Conservation (phyloP, 1,140 invertebrate species). For the Megalopta genalis region DNA sequence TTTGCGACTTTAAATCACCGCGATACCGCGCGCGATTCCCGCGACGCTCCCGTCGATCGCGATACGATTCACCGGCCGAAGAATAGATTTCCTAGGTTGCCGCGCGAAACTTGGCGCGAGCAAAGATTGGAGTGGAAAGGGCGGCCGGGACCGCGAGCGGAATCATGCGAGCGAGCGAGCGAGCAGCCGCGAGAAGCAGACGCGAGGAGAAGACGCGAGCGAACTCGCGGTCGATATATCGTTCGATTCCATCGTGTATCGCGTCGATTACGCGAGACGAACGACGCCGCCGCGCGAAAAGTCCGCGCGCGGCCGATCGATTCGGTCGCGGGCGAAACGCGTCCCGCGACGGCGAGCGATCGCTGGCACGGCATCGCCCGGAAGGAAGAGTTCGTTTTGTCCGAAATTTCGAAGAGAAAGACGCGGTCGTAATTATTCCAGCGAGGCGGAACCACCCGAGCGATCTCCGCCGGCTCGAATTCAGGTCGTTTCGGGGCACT, state of each 20-base stretch:
- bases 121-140: neutral
- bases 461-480: slow-evolving; percentile 42
- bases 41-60: slow-evolving; percentile 39
- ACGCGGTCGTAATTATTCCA: slow-evolving; percentile 52
- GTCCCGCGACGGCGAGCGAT: no score
- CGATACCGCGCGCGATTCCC: slow-evolving; percentile 1
- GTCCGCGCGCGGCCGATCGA: neutral
- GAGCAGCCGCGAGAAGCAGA: no score
- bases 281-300: no score
- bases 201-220: no score
- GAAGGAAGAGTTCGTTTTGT: neutral
- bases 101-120: neutral
- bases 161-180: no score
- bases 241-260: neutral
- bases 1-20: slow-evolving; percentile 46
- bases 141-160: neutral
- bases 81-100: slow-evolving; percentile 7
- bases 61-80: slow-evolving; percentile 41
- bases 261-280: neutral
- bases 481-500: slow-evolving; percentile 47
- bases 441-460: slow-evolving; percentile 42
- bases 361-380: no score
- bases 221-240: no score
- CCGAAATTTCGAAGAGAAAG: slow-evolving; percentile 4
- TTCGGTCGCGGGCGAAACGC: neutral